Evolutionary conservation across 2,888 invertebrate species (phyloP).

Genomic region (Thalpophila matura): DNA sequence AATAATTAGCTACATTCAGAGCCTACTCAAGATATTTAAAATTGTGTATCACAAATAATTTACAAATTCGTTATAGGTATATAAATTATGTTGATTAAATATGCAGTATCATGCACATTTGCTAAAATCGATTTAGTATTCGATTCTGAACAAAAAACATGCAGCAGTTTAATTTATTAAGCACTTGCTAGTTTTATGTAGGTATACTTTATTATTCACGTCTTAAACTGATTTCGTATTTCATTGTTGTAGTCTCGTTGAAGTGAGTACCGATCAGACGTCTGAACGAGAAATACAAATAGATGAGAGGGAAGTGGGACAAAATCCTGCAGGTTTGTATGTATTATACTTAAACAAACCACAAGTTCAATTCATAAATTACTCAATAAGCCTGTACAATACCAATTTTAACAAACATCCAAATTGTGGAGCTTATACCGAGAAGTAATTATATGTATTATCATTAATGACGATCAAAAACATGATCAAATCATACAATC

Average conservation of each 20-base stretch:
- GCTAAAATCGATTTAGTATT: too few relatives aligned
- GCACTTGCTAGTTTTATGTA: too few relatives aligned
- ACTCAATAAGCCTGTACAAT: too few relatives aligned
- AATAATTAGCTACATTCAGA: too few relatives aligned
- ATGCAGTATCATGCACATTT: too few relatives aligned
- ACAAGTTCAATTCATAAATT: background rate
- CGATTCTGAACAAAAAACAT: too few relatives aligned
- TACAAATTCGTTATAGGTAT: too few relatives aligned
- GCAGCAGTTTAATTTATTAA: too few relatives aligned
- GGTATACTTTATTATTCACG: too few relatives aligned
- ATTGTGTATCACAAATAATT: too few relatives aligned
- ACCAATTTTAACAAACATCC: background rate
- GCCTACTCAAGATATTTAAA: too few relatives aligned
- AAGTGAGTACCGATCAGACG: slow-evolving; percentile 80
- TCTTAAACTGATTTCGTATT: background rate
- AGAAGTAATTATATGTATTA: slow-evolving; percentile 14
- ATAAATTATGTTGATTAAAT: too few relatives aligned
- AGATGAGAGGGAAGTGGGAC: slow-evolving; percentile 83
- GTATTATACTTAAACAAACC: background rate
- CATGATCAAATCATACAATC: slow-evolving; percentile 35
- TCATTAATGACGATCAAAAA: slow-evolving; percentile 27
- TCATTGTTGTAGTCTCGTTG: slow-evolving; percentile 77
- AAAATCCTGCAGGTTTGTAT: slow-evolving; percentile 80
- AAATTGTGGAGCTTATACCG: slow-evolving; percentile 7
- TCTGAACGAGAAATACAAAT: slow-evolving; percentile 82